Evolutionary conservation across 2,797 vertebrate genomes (phyloP).

Genomic region (Carduelis carduelis): DNA sequence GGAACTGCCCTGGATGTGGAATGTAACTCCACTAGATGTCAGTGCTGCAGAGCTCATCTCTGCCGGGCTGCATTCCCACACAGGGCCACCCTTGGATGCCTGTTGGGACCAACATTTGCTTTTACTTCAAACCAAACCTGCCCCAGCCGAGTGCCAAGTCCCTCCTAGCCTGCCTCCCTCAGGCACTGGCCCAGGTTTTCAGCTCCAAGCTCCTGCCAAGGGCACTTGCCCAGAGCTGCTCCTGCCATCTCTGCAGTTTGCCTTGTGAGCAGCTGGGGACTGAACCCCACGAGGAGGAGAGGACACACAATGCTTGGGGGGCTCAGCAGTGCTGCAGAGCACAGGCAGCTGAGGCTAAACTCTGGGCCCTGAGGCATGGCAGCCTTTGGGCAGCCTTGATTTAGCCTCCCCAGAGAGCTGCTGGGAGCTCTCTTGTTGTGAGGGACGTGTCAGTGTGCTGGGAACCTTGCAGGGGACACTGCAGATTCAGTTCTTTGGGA

Average conservation of each 20-base stretch:
- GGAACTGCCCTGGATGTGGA: too few species aligned
- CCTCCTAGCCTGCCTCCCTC: not conserved
- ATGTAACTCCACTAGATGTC: slow-evolving; percentile 68
- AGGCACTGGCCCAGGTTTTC: not conserved
- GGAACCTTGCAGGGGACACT: not conserved
- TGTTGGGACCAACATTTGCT: not conserved
- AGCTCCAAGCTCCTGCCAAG: rapidly evolving
- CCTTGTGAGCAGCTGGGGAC: not conserved
- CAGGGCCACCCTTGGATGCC: not conserved
- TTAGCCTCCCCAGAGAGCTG: not conserved
- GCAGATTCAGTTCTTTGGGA: not conserved
- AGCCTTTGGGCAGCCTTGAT: not conserved
- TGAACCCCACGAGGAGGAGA: not conserved
- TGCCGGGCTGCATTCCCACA: not conserved
- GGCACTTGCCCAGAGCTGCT: rapidly evolving
- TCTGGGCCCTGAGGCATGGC: not conserved
- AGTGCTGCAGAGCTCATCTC: slow-evolving; percentile 25
- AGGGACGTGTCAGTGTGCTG: not conserved
- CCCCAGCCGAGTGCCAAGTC: not conserved
- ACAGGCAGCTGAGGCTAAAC: not conserved
- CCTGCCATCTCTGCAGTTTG: not conserved
- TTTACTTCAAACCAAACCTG: not conserved
- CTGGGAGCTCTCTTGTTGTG: not conserved
- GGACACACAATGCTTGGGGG: not conserved
- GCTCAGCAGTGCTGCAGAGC: not conserved